Conservation (phyloP, 1,140 invertebrate species). For the Lepidurus couesii region DNA sequence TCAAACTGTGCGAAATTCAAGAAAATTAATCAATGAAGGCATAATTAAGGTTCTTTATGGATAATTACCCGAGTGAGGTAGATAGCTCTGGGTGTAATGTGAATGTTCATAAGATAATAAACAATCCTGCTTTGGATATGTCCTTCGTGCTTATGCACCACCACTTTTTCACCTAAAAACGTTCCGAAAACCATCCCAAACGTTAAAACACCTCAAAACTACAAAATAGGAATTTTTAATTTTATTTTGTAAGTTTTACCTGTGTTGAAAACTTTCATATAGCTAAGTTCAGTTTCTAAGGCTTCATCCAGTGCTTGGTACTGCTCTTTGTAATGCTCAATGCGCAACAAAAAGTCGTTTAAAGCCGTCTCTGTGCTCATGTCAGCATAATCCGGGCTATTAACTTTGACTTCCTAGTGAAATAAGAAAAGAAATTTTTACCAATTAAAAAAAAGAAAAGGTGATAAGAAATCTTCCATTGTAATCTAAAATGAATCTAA, state of each 20-base stretch:
- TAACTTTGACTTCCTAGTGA: constrained; percentile 72
- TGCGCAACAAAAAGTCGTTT: constrained; percentile 72
- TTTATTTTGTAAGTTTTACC: constrained; percentile 42
- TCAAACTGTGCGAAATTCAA: too few species aligned
- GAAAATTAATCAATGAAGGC: too few species aligned
- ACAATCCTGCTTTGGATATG: constrained; percentile 67
- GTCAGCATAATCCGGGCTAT: constrained; percentile 78
- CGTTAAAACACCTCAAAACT: neutral
- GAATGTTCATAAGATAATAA: constrained; percentile 71
- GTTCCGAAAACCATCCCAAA: neutral
- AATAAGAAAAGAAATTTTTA: constrained; percentile 38
- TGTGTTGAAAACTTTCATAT: constrained; percentile 67
- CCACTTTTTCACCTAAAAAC: constrained; percentile 49
- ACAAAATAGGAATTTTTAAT: neutral
- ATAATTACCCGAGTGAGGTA: constrained; percentile 62
- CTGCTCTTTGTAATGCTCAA: constrained; percentile 73
- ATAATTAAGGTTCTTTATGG: too few species aligned
- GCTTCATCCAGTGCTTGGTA: constrained; percentile 70
- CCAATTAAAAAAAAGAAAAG: neutral
- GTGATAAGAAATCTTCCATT: neutral
- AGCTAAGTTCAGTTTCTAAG: constrained; percentile 46
- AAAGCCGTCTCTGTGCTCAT: constrained; percentile 69
- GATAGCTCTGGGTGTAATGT: constrained; percentile 63
- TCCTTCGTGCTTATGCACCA: constrained; percentile 55
- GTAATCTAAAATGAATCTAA: constrained; percentile 33